Conservation (phyloP, 1,140 invertebrate species). For the Neotoxoptera formosana region DNA sequence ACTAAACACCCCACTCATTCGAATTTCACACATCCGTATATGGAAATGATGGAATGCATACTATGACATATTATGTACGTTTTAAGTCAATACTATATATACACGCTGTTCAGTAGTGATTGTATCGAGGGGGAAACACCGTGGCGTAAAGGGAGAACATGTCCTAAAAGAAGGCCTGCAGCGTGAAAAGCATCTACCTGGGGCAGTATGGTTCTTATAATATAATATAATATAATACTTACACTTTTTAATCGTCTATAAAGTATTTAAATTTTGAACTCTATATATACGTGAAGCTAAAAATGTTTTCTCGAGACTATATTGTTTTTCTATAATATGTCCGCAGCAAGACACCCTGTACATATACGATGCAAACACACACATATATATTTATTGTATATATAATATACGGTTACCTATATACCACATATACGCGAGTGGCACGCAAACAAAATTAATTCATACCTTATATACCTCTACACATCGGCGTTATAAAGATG, state of each 20-base stretch:
- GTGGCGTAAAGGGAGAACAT: too few relatives aligned
- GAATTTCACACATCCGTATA: not conserved
- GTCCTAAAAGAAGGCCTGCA: too few relatives aligned
- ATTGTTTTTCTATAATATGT: not conserved
- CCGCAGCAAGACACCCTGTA: not conserved
- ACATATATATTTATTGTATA: not conserved
- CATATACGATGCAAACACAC: not conserved
- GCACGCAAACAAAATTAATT: slow-evolving; percentile 10
- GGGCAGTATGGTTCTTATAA: too few relatives aligned
- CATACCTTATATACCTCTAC: not conserved
- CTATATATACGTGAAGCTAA: not conserved
- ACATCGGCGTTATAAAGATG: not conserved
- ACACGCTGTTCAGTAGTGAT: too few relatives aligned
- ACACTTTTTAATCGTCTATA: too few relatives aligned
- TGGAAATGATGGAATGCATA: too few relatives aligned
- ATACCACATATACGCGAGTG: too few relatives aligned
- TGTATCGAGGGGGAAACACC: too few relatives aligned
- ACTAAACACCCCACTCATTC: not conserved
- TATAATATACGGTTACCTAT: not conserved
- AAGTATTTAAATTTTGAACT: not conserved
- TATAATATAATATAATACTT: too few relatives aligned
- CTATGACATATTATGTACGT: too few relatives aligned
- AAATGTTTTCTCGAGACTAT: not conserved
- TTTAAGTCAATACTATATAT: too few relatives aligned
- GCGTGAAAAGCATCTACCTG: too few relatives aligned